Evolutionary conservation across 2,888 invertebrate species (phyloP), one percentile per base, ranked within the genome.

Genomic region (Mythimna vitellina): DNA sequence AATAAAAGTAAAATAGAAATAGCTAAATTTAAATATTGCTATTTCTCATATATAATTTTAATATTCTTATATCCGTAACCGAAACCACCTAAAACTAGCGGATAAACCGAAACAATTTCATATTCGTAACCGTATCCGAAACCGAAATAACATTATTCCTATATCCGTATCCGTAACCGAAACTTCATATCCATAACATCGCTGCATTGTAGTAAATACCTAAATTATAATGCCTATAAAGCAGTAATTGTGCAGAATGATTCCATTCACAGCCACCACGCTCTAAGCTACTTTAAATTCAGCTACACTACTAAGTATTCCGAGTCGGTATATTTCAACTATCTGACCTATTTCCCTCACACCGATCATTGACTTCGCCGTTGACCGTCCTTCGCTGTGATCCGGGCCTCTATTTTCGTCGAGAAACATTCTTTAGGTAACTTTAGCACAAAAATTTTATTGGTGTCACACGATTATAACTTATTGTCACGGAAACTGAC

Each of bases 261-360:
- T 32, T 46, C 35, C 29, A 29, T 56, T 22, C 22, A 65, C 14
- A 29, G 56, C 17, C 25, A 12, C 14, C 9, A 17, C 6, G 46
- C 7, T 17, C 25, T 8, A 9, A n/a, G 2, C 22, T 14, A 14
- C 22, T 51, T 51, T n/a, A 49, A 35, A 62, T 56, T 53, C 51
- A 22, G 22, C 61, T 22, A 42, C 38, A 49, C 9, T 25, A 22
- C 38, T 60, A 54, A 35, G 63, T 29, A 29, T 29, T 29, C 58
- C 22, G 32, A 51, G 35, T n/a, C 35, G 8, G 17, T 12, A 25
- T 12, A 38, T 64, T 57, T 65, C 56, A 49, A 62, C 32, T n/a
- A 73, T 58, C 63, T 83, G 87, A 64, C 87, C 87, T 83, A 83
- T 79, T 70, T 85, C 68, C 63, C 53, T 25, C 53, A 25, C 25